Conservation (phyloP, 2,888 invertebrate species). For the Xylota segnis region DNA sequence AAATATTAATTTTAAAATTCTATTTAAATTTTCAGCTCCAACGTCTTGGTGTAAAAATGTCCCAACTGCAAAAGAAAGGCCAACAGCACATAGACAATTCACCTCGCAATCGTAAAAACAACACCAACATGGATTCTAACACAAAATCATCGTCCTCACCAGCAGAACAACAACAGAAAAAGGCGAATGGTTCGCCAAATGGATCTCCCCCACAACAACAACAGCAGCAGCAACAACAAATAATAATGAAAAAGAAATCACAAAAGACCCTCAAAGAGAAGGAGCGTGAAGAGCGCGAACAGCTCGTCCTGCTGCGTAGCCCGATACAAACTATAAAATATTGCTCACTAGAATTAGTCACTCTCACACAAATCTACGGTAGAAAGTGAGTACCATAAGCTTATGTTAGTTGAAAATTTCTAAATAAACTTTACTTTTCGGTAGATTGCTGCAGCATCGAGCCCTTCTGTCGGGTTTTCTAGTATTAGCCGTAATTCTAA, state of each 20-base stretch:
- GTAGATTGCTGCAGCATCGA: constrained; percentile 83
- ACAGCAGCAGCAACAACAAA: constrained; percentile 47
- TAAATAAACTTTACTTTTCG: constrained; percentile 29
- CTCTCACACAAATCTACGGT: constrained; percentile 87
- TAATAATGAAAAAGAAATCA: constrained; percentile 65
- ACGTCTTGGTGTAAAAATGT: constrained; percentile 78
- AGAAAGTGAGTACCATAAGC: constrained; percentile 85
- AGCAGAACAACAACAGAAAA: constrained; percentile 49
- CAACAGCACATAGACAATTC: constrained; percentile 72
- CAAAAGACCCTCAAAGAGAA: constrained; percentile 83
- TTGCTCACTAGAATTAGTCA: constrained; percentile 90
- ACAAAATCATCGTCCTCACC: constrained; percentile 36
- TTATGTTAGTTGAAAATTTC: neutral
- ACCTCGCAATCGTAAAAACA: constrained; percentile 71
- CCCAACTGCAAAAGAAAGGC: constrained; percentile 77
- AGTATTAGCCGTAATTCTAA: constrained; percentile 83
- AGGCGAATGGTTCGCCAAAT: constrained; percentile 77
- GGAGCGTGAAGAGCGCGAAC: constrained; percentile 87
- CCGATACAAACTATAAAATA: constrained; percentile 92
- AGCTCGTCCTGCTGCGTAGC: constrained; percentile 91
- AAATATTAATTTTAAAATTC: neutral
- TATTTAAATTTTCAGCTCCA: constrained; percentile 73
- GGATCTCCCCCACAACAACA: constrained; percentile 76
- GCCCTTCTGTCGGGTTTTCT: constrained; percentile 81
- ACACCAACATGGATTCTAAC: constrained; percentile 79